These are phyloP conservation scores for Ianthella basta DNA, from an alignment of 37 sponge, comb jelly and placozoan species.

Conservation along the genomic window DNA sequence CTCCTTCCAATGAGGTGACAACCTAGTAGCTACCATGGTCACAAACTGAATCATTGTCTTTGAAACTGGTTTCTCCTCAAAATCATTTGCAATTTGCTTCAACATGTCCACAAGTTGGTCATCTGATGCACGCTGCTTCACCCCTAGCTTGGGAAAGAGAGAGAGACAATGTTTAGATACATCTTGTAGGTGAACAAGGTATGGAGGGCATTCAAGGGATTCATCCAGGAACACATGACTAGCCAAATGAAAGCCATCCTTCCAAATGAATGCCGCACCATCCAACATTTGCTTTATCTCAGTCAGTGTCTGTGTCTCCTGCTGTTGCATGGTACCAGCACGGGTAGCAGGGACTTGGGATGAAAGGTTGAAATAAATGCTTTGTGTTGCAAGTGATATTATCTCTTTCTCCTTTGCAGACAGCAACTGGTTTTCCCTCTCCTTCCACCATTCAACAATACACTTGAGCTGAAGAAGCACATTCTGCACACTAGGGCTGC, in stretches of 20 bases:
- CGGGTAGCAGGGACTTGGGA: no score
- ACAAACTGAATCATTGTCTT: background rate
- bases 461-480: no score
- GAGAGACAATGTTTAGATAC: background rate
- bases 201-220: slow-evolving; percentile 20
- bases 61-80: slow-evolving; percentile 7
- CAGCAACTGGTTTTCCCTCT: no score
- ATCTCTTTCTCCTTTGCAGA: no score
- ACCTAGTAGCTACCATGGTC: background rate
- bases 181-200: slow-evolving; percentile 23
- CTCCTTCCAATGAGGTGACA: background rate
- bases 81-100: background rate
- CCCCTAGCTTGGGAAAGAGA: slow-evolving; percentile 43
- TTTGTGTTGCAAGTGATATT: no score
- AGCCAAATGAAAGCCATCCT: slow-evolving; percentile 28
- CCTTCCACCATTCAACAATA: no score
- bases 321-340: no score
- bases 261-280: slow-evolving; percentile 64
- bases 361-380: no score
- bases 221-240: slow-evolving; percentile 29
- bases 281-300: background rate
- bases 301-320: background rate
- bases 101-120: background rate
- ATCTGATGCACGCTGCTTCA: background rate
- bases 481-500: background rate